A percentile compares a stretch with the other conserved stretches of the same genome.
phyloP scores from a whole-genome alignment of 2,797 vertebrate genomes.

The Rhabdophis nuchalis region DNA sequence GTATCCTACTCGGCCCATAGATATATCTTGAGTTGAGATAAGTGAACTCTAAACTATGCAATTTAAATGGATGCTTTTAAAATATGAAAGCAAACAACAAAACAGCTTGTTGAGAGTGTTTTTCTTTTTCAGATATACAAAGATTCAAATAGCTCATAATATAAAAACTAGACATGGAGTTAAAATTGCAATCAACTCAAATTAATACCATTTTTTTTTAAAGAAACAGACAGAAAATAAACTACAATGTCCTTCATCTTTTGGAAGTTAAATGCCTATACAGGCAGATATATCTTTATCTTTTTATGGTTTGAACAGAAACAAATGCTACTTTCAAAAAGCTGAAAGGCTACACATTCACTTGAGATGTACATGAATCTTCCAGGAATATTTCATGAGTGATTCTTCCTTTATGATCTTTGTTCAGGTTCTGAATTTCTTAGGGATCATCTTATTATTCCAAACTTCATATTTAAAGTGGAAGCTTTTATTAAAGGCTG shows the following conservation, averaged over 20 bases:
- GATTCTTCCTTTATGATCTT: background rate
- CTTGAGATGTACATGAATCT: background rate
- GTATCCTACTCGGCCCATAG: background rate
- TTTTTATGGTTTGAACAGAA: background rate
- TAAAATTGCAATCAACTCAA: background rate
- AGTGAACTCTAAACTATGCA: background rate
- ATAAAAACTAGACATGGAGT: background rate
- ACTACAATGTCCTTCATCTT: background rate
- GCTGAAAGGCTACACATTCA: background rate
- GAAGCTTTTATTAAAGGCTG: background rate
- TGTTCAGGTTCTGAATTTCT: background rate
- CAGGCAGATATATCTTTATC: background rate
- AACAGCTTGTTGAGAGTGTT: background rate
- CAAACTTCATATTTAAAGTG: background rate
- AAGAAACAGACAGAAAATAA: background rate
- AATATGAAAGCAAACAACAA: background rate
- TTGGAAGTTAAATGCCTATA: background rate
- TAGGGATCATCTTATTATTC: background rate
- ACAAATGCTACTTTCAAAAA: background rate
- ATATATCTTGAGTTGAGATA: background rate
- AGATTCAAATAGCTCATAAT: background rate
- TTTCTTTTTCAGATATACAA: background rate
- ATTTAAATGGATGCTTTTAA: background rate
- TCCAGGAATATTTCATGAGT: background rate
- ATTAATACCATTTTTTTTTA: background rate